These are phyloP conservation scores for Adrianichthys oophorus DNA, from an alignment of 2,797 vertebrate genomes.

Conservation along the genomic window DNA sequence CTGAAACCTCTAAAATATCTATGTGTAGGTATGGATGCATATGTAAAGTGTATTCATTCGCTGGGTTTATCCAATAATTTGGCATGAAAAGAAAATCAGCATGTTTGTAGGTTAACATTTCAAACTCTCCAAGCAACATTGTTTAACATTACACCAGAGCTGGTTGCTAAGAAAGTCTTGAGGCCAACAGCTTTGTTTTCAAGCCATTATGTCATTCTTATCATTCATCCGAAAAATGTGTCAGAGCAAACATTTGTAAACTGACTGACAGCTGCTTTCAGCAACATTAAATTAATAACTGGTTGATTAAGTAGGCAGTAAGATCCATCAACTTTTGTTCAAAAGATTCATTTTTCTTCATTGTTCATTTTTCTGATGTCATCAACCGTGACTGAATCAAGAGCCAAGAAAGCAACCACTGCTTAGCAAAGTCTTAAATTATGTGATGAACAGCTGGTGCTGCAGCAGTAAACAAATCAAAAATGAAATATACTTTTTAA, in stretches of 20 bases:
- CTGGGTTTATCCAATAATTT: not conserved
- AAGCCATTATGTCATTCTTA: not conserved
- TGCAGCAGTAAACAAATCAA: conserved; percentile 19
- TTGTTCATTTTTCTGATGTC: not conserved
- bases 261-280: conserved; percentile 13
- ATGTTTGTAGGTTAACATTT: conserved; percentile 17
- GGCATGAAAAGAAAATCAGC: conserved; percentile 3
- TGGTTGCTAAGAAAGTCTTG: not conserved
- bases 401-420: conserved; percentile 10
- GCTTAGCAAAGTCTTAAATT: conserved; percentile 5
- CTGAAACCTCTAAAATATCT: no score
- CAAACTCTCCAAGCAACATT: conserved; percentile 9
- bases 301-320: conserved; percentile 10
- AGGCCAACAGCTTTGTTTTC: conserved; percentile 1
- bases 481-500: conserved; percentile 24
- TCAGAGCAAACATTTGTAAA: conserved; percentile 10
- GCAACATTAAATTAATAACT: conserved; percentile 27
- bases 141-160: conserved; percentile 1
- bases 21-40: not conserved
- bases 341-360: not conserved
- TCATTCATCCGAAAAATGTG: not conserved
- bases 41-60: conserved; percentile 2
- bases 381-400: conserved; percentile 6
- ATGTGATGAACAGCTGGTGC: conserved; percentile 6
- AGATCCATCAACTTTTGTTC: conserved; percentile 21